A percentile compares a stretch with the other conserved stretches of the same genome.
phyloP scores from a whole-genome alignment of 1,140 invertebrate species.

The Drosophila tsacasi region DNA sequence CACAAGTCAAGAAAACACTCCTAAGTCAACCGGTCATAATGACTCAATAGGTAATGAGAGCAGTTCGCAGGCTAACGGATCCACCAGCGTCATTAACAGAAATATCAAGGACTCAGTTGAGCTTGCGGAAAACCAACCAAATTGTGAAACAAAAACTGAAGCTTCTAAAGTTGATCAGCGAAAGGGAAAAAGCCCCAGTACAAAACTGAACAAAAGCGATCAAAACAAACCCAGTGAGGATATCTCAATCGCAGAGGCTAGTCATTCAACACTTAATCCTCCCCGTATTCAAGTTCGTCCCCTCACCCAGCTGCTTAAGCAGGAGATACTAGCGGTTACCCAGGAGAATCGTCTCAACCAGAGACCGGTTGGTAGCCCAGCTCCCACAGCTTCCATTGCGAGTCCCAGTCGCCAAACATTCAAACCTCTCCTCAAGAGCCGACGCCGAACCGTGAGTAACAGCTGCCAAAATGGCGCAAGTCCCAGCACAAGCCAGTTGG shows the following conservation, averaged over 20 bases:
- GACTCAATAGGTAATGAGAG: background rate
- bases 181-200: constrained; percentile 1
- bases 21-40: background rate
- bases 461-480: background rate
- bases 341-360: constrained; percentile 29
- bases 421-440: constrained; percentile 3
- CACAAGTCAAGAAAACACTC: background rate
- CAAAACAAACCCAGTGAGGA: constrained; percentile 1
- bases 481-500: background rate
- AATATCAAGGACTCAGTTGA: background rate
- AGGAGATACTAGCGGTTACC: constrained; percentile 52
- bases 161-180: constrained; percentile 1
- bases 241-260: background rate
- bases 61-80: background rate
- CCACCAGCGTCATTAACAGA: background rate
- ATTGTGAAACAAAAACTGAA: constrained; percentile 1
- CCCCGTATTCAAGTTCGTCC: constrained; percentile 70
- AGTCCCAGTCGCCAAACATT: background rate
- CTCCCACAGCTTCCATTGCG: background rate
- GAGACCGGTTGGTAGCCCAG: background rate
- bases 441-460: constrained; percentile 39
- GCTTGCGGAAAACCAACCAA: constrained; percentile 3
- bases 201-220: background rate
- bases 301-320: constrained; percentile 55
- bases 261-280: background rate